Percentiles rank a stretch among this genome's conserved stretches.
These are phyloP conservation scores for Hippolais icterina DNA, from an alignment of 2,113 vertebrate species.

Conservation along the genomic window DNA sequence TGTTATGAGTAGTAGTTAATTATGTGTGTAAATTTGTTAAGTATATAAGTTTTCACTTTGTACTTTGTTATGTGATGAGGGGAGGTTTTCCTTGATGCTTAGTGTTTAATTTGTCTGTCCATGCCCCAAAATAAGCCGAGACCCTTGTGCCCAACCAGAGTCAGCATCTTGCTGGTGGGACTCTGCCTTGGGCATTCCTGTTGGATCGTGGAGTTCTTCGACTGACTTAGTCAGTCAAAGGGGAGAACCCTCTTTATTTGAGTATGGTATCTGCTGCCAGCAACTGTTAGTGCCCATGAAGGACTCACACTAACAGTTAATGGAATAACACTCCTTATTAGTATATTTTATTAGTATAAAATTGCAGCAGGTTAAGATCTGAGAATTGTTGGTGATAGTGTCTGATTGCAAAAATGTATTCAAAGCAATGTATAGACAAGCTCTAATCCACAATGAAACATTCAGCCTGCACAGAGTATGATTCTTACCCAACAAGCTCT, in stretches of 20 bases:
- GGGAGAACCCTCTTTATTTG: neutral
- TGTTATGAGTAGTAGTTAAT: neutral
- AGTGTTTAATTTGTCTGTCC: neutral
- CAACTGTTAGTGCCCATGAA: neutral
- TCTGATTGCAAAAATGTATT: neutral
- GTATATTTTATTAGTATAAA: neutral
- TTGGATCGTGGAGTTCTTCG: rapidly evolving
- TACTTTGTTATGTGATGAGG: neutral
- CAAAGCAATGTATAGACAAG: neutral
- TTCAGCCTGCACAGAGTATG: neutral
- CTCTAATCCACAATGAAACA: neutral
- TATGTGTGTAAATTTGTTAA: neutral
- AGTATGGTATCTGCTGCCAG: neutral
- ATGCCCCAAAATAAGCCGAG: neutral
- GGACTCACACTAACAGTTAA: neutral
- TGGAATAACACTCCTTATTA: neutral
- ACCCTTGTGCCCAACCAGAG: neutral
- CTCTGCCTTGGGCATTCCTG: neutral
- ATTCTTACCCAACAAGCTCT: neutral
- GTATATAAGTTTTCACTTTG: neutral
- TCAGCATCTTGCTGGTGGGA: neutral
- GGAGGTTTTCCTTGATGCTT: neutral
- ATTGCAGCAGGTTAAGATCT: neutral
- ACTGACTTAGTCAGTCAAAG: neutral
- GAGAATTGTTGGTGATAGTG: neutral